phyloP scores from a whole-genome alignment of 2,113 vertebrate genomes.

The Irena cyanogastra region DNA sequence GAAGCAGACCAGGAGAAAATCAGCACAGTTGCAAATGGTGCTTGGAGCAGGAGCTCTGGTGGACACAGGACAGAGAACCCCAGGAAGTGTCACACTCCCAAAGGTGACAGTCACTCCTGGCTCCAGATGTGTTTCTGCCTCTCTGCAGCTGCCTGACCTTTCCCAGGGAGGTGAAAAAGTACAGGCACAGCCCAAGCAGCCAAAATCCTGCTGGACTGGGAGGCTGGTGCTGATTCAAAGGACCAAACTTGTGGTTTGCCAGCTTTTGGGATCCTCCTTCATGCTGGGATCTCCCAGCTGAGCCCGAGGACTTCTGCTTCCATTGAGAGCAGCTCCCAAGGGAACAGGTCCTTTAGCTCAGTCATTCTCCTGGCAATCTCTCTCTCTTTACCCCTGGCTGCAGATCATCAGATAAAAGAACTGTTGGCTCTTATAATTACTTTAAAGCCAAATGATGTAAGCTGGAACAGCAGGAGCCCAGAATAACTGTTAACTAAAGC shows the following conservation, averaged over 20 bases:
- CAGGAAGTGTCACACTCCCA: background rate
- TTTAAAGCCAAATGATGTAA: conserved; percentile 61
- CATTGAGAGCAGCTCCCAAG: background rate
- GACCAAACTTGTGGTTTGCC: background rate
- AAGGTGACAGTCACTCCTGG: background rate
- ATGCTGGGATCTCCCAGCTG: background rate
- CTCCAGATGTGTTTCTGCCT: fast-evolving
- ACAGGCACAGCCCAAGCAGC: background rate
- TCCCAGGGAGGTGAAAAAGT: background rate
- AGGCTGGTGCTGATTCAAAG: background rate
- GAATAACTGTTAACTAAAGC: conserved; percentile 64
- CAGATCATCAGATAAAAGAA: conserved; percentile 52
- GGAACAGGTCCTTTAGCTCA: background rate
- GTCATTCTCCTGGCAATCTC: background rate
- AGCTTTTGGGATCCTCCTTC: background rate
- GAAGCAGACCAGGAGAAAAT: background rate
- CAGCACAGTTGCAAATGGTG: background rate
- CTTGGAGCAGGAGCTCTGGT: background rate
- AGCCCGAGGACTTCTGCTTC: background rate
- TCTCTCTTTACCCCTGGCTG: background rate
- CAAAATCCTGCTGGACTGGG: background rate
- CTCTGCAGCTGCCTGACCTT: background rate
- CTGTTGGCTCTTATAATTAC: conserved; percentile 57
- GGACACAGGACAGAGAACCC: background rate
- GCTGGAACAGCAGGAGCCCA: conserved; percentile 50